Base-by-base conservation (phyloP, 30 jellyfish, hydroid and myxozoan species). In the Mastigias papua region DNA sequence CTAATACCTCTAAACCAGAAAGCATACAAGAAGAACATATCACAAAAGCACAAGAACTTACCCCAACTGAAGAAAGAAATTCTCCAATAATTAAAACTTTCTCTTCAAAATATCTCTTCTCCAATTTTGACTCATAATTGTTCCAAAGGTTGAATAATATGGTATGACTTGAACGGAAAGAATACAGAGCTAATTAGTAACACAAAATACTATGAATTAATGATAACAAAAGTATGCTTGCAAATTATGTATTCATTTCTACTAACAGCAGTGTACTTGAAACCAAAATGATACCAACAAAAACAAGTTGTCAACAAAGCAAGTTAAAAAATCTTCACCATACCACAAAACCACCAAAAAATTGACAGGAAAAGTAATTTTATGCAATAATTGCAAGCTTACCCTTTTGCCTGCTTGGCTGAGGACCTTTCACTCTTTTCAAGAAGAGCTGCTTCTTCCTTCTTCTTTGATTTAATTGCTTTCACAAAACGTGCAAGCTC, bases 41-140 rank as follows among this genome's bases (percentile, higher is more conserved):
- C 8, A 15, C 16, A 65, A 1, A 64, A 23, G 23, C n/a, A n/a
- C n/a, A 29, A 21, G 27, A 11, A 63, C 96, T 42, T 65, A 87
- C 96, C 84, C 85, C 79, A 27, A 30, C 35, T 32, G 90, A 65
- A 78, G n/a, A 87, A 2, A 88, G 82, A 26, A 79, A 60, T 21
- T 88, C 96, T 27, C 96, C 96, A 33, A 88, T 60, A 25, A 88
- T 2, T 78, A 88, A 42, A 6, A 78, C 46, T 51, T 88, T 88
- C 26, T 78, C 91, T 63, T 79, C 91, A 80, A 78, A 73, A 61
- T 54, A 88, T 20, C 11, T 57, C 42, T 57, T 72, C 76, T 73
- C 89, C 31, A 88, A 70, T 62, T 80, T 88, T 30, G 79, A 57
- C 57, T 88, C 96, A 64, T 88, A 88, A 6, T 68, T 88, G 69